Evolutionary conservation across 2,888 invertebrate species (phyloP).

Genomic region (Ametastegia equiseti): DNA sequence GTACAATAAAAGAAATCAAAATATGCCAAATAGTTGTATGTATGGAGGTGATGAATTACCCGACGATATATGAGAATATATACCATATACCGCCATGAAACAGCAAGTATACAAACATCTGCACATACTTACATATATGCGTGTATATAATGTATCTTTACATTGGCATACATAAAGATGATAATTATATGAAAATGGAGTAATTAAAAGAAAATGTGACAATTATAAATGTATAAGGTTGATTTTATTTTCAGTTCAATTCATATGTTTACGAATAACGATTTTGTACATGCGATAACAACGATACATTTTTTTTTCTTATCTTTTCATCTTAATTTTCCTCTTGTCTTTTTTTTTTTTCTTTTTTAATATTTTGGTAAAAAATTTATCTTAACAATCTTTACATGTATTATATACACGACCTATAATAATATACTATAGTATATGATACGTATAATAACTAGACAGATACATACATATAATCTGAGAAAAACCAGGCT

Average conservation of each 20-base stretch:
- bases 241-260: conserved; percentile 37
- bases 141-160: neutral
- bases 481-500: neutral
- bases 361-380: neutral
- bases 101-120: neutral
- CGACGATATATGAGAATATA: neutral
- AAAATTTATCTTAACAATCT: neutral
- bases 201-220: conserved; percentile 3
- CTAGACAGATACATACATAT: too few relatives aligned
- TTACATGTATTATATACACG: neutral
- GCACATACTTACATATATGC: neutral
- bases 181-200: neutral
- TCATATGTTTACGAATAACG: neutral
- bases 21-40: conserved; percentile 64
- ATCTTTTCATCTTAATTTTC: neutral
- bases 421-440: conserved; percentile 7
- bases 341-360: neutral
- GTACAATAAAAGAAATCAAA: conserved; percentile 66
- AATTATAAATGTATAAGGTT: conserved; percentile 2
- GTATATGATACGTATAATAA: neutral
- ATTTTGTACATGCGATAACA: neutral
- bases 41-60: conserved; percentile 9
- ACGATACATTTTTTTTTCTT: neutral
- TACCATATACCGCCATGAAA: too few relatives aligned
- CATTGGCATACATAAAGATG: neutral